Percentiles rank a stretch among this genome's conserved stretches.
Conservation (phyloP, 2,113 vertebrate genomes). For the Dolichallabes microphthalmus region DNA sequence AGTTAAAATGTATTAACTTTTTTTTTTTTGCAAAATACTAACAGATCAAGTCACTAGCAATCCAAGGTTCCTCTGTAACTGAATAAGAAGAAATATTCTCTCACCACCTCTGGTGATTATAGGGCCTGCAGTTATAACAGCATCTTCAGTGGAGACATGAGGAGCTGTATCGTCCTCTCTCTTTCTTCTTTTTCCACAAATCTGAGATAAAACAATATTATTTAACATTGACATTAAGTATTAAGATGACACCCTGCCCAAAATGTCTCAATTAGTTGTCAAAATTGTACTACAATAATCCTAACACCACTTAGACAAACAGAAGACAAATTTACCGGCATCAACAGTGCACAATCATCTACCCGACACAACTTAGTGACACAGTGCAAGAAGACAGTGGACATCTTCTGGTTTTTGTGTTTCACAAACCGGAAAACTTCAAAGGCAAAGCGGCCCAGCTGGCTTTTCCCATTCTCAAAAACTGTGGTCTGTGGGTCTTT, state of each 20-base stretch:
- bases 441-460: constrained; percentile 93
- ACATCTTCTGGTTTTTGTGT: constrained; percentile 98
- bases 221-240: constrained; percentile 20
- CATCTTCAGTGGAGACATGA: constrained; percentile 75
- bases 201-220: constrained; percentile 67
- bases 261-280: neutral
- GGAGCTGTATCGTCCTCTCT: constrained; percentile 71
- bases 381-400: constrained; percentile 92
- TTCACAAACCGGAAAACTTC: constrained; percentile 97
- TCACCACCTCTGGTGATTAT: constrained; percentile 92
- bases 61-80: too few relatives aligned
- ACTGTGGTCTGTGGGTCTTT: constrained; percentile 96
- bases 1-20: too few relatives aligned
- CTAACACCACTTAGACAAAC: neutral
- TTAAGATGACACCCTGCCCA: neutral
- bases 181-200: constrained; percentile 83
- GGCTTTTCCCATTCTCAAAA: constrained; percentile 92
- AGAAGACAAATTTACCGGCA: constrained; percentile 78
- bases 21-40: too few relatives aligned
- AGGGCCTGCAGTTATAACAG: constrained; percentile 90
- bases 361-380: constrained; percentile 90
- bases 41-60: too few relatives aligned
- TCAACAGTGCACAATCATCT: constrained; percentile 88
- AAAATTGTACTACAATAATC: neutral
- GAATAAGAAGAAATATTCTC: constrained; percentile 12